A percentile compares a stretch with the other conserved stretches of the same genome.
Conservation (phyloP, 2,888 invertebrate genomes). For the Pachliopta kotzebuea region DNA sequence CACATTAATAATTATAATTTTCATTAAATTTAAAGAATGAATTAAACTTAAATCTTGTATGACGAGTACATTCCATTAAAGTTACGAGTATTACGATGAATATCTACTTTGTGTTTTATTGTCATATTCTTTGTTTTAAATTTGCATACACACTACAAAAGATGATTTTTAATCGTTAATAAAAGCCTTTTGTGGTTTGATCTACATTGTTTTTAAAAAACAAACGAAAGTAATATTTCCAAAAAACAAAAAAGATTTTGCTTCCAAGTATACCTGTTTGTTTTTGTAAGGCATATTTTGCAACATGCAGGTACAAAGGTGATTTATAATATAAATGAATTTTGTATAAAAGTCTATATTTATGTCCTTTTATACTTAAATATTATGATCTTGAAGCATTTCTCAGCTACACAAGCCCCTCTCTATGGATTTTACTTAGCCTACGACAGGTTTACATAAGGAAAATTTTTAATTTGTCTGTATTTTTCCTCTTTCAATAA, state of each 20-base stretch:
- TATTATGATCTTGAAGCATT: too few relatives aligned
- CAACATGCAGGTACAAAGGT: too few relatives aligned
- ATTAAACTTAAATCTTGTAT: slow-evolving; percentile 12
- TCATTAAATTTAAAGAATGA: background rate
- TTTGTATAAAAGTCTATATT: too few relatives aligned
- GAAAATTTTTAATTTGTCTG: background rate
- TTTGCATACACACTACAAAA: slow-evolving; percentile 22
- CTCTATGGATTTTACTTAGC: background rate
- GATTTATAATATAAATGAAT: too few relatives aligned
- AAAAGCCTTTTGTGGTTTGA: slow-evolving; percentile 8
- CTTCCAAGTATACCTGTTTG: background rate
- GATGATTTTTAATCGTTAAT: slow-evolving; percentile 25
- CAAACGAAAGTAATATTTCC: background rate
- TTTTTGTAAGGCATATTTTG: too few relatives aligned
- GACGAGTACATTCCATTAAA: slow-evolving; percentile 22
- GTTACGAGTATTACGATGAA: slow-evolving; percentile 28
- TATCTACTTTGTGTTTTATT: slow-evolving; percentile 14
- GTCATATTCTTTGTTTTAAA: slow-evolving; percentile 26
- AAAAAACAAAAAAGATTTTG: background rate
- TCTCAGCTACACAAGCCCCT: too few relatives aligned
- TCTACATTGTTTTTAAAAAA: slow-evolving; percentile 5
- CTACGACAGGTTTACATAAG: background rate
- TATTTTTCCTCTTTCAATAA: background rate
- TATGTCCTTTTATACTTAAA: too few relatives aligned
- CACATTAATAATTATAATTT: too few relatives aligned